Percentiles rank a stretch among this genome's conserved stretches.
These are phyloP conservation scores for Dinocampus coccinellae DNA, from an alignment of 2,888 invertebrate genomes.

Conservation along the genomic window DNA sequence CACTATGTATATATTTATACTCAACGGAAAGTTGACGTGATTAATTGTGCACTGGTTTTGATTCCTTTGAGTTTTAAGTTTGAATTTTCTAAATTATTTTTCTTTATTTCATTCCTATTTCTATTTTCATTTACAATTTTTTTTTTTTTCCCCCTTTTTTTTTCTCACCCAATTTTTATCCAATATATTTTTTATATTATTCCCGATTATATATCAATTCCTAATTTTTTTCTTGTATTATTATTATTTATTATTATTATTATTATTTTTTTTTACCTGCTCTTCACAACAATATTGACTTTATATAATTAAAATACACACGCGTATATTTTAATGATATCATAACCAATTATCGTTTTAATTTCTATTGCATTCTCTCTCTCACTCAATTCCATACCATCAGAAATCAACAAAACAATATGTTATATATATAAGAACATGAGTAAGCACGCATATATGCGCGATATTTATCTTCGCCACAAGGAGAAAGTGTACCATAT, in stretches of 20 bases:
- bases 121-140: no score
- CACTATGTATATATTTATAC: not conserved
- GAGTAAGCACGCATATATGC: conserved; percentile 3
- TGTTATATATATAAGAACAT: not conserved
- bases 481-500: conserved; percentile 18
- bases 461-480: conserved; percentile 23
- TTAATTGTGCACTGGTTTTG: not conserved
- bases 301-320: no score
- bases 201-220: no score
- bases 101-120: not conserved
- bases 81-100: not conserved
- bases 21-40: not conserved
- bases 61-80: not conserved
- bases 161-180: no score
- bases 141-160: no score
- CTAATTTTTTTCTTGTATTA: no score
- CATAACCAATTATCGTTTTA: not conserved
- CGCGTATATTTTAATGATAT: not conserved
- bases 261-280: no score
- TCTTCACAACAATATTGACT: no score
- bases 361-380: not conserved
- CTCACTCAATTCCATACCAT: not conserved
- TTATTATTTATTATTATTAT: no score
- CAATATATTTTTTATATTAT: no score
- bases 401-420: conserved; percentile 5